Evolutionary conservation across 1,140 invertebrate genomes (phyloP), one percentile per base, ranked within the genome.

Genomic region (Carposina sasakii): DNA sequence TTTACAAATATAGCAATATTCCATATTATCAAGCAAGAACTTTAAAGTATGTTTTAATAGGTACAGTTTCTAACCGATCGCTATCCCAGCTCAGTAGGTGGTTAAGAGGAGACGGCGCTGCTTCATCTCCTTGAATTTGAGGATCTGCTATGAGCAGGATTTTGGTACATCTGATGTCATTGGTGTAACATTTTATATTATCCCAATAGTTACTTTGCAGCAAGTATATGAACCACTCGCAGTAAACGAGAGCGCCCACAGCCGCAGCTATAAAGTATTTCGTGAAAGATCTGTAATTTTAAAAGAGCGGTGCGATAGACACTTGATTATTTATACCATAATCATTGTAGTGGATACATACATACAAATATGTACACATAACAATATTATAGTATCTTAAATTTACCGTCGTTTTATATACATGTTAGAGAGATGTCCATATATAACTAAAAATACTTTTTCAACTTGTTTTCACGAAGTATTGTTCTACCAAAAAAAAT

Each of bases 131-230:
- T 57, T 96, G 88, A 54, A 98, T 91, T 82, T 98, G 96, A 17
- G 96, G 95, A 85, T 98, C 96, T n/a, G 95, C 94, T 31, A 97
- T 92, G 20, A 98, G 85, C 16, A 98, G 76, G 24, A 97, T 85
- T 53, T 88, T 89, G 1, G 90, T 88, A 67, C 92, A 93, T 36
- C 88, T 85, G 1, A 71, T 60, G 23, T 81, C 58, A 43, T 79
- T 58, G 1, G 52, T 22, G 24, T 71, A 60, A 58, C 90, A 91
- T 23, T 87, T 63, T 45, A 88, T 59, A 3, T 67, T 51, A 9
- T 82, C 64, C 90, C 90, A 92, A 36, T 81, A 84, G 24, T 83
- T 70, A n/a, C 79, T 83, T 62, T 89, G 86, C 31, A 88, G 55
- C 15, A 81, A 63, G 57, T 89, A 90, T 4, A 85, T 69, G 22